These are phyloP conservation scores for Machimus atricapillus DNA, from an alignment of 2,888 invertebrate species.

Conservation along the genomic window DNA sequence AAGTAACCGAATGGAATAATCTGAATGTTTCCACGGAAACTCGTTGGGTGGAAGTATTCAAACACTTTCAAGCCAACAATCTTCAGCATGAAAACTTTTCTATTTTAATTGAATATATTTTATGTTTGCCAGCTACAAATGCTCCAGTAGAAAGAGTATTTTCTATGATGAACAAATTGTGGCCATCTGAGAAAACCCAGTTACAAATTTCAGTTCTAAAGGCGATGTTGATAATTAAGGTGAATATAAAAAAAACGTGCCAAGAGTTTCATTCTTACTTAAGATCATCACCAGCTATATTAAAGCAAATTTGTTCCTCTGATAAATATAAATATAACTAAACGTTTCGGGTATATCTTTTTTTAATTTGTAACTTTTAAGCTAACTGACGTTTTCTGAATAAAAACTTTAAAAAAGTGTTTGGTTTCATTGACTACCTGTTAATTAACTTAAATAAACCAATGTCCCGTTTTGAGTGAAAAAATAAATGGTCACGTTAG, in stretches of 20 bases:
- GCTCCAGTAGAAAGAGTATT: background rate
- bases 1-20: background rate
- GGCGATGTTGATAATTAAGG: background rate
- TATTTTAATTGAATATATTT: constrained; percentile 4
- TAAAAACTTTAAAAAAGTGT: too few species aligned
- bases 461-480: too few species aligned
- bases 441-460: too few species aligned
- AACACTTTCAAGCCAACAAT: background rate
- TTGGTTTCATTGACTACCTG: too few species aligned
- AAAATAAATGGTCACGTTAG: too few species aligned
- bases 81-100: background rate
- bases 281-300: too few species aligned
- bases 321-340: too few species aligned
- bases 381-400: too few species aligned
- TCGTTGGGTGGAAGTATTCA: constrained; percentile 8
- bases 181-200: background rate
- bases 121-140: background rate
- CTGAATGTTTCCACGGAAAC: background rate
- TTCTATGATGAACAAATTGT: background rate
- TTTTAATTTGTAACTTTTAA: too few species aligned
- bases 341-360: too few species aligned
- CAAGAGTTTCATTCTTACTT: too few species aligned
- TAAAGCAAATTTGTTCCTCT: too few species aligned
- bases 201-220: background rate
- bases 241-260: background rate